These are phyloP conservation scores for Agrenia bidenticulata DNA, from an alignment of 2,888 invertebrate species.

Conservation along the genomic window DNA sequence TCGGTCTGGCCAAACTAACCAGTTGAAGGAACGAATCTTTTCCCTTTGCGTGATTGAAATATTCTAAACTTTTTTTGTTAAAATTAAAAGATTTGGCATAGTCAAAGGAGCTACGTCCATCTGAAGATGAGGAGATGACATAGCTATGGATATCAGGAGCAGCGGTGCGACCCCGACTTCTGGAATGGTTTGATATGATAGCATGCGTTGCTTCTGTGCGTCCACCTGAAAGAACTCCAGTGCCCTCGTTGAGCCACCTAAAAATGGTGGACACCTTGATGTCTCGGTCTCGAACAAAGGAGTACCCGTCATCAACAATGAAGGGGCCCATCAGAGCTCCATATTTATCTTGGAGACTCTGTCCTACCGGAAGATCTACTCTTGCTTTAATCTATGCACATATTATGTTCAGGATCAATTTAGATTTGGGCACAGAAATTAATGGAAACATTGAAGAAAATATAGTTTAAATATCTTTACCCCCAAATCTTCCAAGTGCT, in stretches of 20 bases:
- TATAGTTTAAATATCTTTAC: constrained; percentile 15
- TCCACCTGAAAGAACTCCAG: constrained; percentile 12
- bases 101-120: constrained; percentile 19
- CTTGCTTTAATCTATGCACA: constrained; percentile 23
- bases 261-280: constrained; percentile 1
- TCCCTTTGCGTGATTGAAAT: constrained; percentile 15
- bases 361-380: constrained; percentile 33
- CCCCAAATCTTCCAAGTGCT: constrained; percentile 18
- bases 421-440: background rate
- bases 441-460: background rate
- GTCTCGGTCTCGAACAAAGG: constrained; percentile 21
- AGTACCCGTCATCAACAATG: constrained; percentile 21
- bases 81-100: constrained; percentile 28
- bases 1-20: constrained; percentile 20
- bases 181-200: constrained; percentile 14
- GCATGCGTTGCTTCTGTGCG: constrained; percentile 24
- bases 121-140: constrained; percentile 27
- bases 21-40: constrained; percentile 33
- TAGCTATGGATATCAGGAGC: constrained; percentile 31
- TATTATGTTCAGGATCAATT: too few species aligned
- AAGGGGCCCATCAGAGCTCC: constrained; percentile 34
- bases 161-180: background rate
- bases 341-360: constrained; percentile 30
- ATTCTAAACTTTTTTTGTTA: constrained; percentile 18
- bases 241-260: constrained; percentile 15